Conservation (phyloP, 2,888 invertebrate species). For the Nomada hirtipes region DNA sequence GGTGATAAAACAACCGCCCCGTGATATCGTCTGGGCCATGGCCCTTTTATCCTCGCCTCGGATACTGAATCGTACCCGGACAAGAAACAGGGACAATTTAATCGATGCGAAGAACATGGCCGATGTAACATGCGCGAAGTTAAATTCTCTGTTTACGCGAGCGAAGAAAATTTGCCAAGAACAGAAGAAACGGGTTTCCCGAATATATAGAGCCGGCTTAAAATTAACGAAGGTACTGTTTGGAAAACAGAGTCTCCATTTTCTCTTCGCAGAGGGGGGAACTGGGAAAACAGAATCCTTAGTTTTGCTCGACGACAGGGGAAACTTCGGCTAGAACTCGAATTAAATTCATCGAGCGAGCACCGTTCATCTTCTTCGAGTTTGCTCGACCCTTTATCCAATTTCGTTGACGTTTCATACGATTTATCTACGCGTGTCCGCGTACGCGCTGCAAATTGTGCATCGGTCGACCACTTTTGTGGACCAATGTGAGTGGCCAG, state of each 20-base stretch:
- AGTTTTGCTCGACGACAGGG: background rate
- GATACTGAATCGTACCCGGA: background rate
- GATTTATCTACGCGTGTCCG: background rate
- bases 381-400: background rate
- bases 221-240: conserved; percentile 19
- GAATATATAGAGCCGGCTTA: background rate
- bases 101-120: background rate
- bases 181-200: background rate
- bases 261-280: background rate
- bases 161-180: background rate
- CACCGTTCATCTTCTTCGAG: conserved; percentile 5
- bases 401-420: background rate
- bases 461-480: conserved; percentile 17
- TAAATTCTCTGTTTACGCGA: background rate
- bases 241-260: background rate
- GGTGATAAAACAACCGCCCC: conserved; percentile 28
- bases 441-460: background rate
- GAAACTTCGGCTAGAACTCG: conserved; percentile 1
- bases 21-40: background rate
- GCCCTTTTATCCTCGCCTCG: background rate
- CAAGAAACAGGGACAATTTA: background rate
- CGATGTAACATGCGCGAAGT: background rate
- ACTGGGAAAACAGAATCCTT: conserved; percentile 16
- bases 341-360: conserved; percentile 1
- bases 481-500: conserved; percentile 9